Evolutionary conservation across 2,888 invertebrate genomes (phyloP), one percentile per base, ranked within the genome.

Genomic region (Rhimphoctona megacephalus): DNA sequence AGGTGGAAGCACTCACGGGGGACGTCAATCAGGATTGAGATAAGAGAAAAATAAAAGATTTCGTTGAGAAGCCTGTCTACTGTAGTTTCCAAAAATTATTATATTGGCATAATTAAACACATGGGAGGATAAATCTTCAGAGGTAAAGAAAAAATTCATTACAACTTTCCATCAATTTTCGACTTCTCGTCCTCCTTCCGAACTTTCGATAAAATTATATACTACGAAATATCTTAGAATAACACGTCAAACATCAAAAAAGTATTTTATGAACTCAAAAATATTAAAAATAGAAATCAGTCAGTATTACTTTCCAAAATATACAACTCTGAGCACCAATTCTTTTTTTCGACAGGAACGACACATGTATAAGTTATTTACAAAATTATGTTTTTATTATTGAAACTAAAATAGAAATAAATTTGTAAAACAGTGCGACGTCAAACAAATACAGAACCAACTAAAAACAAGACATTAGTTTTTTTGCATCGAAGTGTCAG

Each of bases 31-130:
- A 61, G 61, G 17, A 61, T 61, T 39, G 25, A 67, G 49, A 54
- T 39, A 67, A 54, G 39, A 80, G 61, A 25, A 61, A 80, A 80
- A 80, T 72, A n/a, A 52, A 25, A 49, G 14, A 81, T 81, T 30
- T 39, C 43, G n/a, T 25, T 66, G 74, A 11, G 43, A 43, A 67
- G 54, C 9, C 14, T 49, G 25, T 52, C 25, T 4, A 30, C n/a
- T 25, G 25, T 14, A 52, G 14, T 39, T 36, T 70, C 25, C 4
- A 57, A 57, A 57, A 25, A 57, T 57, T 25, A 54, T 25, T 25
- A 22, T 54, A 54, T 54, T 3, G 54, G 9, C 22, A 54, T 54
- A 25, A 57, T 57, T 57, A 57, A 57, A 57, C 30, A 57, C 25
- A 25, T 14, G 57, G 11, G 5, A 57, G 19, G 5, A 57, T 30